Percentiles rank a stretch among this genome's conserved stretches.
These are phyloP conservation scores for Ciconia boyciana DNA, from an alignment of 2,113 vertebrate species.

Conservation along the genomic window DNA sequence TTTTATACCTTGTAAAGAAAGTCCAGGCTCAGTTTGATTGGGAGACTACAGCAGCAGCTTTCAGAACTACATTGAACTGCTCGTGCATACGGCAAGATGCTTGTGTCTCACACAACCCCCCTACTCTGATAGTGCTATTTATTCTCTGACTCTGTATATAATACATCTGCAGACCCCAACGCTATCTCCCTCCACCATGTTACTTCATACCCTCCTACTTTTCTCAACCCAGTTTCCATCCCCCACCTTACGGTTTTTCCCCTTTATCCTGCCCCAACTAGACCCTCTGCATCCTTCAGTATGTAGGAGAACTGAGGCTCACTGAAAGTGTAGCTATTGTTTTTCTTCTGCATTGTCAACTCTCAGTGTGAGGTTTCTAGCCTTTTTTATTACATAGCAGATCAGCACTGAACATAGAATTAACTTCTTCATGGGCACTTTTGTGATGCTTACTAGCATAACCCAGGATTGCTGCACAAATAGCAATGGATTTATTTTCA, in stretches of 20 bases:
- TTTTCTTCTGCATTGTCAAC: not conserved
- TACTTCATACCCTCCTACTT: not conserved
- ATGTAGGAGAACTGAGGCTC: not conserved
- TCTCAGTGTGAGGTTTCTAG: not conserved
- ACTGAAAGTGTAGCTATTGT: not conserved
- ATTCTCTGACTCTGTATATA: not conserved
- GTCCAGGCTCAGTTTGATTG: not conserved
- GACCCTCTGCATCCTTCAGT: not conserved
- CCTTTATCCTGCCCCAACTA: rapidly evolving
- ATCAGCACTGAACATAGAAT: not conserved
- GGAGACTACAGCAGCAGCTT: not conserved
- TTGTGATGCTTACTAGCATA: not conserved
- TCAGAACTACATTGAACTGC: not conserved
- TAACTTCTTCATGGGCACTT: not conserved
- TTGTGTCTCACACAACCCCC: rapidly evolving
- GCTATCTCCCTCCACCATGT: not conserved
- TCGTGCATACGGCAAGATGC: rapidly evolving
- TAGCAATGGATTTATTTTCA: not conserved
- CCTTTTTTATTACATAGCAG: not conserved
- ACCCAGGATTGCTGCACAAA: not conserved
- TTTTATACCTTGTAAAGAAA: not conserved
- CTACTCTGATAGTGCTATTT: not conserved
- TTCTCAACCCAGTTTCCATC: not conserved
- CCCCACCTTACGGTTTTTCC: not conserved
- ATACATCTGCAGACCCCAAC: not conserved